Evolutionary conservation across 2,888 invertebrate species (phyloP).

Genomic region (Eupithecia inturbata): DNA sequence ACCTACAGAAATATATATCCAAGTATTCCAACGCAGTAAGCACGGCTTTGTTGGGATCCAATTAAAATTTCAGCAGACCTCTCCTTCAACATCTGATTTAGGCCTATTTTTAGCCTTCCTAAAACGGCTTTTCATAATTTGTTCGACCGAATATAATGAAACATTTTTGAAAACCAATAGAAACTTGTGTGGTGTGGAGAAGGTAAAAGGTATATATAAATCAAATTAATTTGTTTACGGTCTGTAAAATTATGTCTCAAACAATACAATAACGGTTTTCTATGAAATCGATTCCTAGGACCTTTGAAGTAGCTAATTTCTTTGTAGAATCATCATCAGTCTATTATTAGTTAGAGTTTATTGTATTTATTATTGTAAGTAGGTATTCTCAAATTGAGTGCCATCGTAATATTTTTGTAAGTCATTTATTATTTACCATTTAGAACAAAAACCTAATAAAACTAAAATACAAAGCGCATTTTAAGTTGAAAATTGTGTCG

Average conservation of each 20-base stretch:
- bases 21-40: not conserved
- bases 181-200: not conserved
- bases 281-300: not conserved
- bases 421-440: too few relatives aligned
- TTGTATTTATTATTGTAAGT: too few relatives aligned
- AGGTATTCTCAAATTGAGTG: too few relatives aligned
- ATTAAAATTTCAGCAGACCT: conserved; percentile 14
- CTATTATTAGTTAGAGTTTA: too few relatives aligned
- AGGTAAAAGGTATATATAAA: not conserved
- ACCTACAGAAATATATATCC: not conserved
- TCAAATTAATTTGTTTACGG: not conserved
- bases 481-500: not conserved
- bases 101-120: conserved; percentile 2
- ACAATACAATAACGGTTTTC: not conserved
- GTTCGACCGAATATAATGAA: not conserved
- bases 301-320: too few relatives aligned
- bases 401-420: too few relatives aligned
- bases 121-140: conserved; percentile 1
- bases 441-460: not conserved
- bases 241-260: not conserved
- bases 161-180: not conserved
- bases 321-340: too few relatives aligned
- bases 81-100: conserved; percentile 12
- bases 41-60: conserved; percentile 6
- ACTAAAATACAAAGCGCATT: not conserved